phyloP scores from a whole-genome alignment of 2,888 invertebrate species.

The Agrochola lota region DNA sequence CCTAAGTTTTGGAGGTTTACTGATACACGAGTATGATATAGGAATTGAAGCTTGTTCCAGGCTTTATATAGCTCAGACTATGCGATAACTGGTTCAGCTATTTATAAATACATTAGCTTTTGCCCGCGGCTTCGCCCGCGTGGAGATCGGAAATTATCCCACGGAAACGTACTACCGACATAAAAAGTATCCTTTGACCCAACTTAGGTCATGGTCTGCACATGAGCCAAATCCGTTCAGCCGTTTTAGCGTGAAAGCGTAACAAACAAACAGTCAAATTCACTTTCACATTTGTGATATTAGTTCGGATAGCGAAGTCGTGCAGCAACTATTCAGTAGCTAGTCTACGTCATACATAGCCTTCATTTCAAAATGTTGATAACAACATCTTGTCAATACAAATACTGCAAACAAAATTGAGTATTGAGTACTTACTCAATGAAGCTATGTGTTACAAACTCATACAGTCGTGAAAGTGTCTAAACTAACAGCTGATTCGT shows the following conservation, averaged over 20 bases:
- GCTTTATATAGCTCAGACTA: not conserved
- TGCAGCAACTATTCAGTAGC: not conserved
- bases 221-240: too few relatives aligned
- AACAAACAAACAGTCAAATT: too few relatives aligned
- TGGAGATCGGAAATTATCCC: too few relatives aligned
- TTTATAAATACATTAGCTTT: not conserved
- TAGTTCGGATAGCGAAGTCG: not conserved
- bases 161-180: too few relatives aligned
- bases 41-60: not conserved
- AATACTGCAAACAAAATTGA: not conserved
- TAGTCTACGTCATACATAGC: not conserved
- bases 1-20: not conserved
- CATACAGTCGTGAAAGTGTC: slow-evolving; percentile 21
- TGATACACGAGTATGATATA: not conserved
- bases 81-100: not conserved
- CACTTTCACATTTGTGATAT: too few relatives aligned
- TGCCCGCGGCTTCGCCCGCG: too few relatives aligned
- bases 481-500: slow-evolving; percentile 1
- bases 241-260: too few relatives aligned
- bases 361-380: not conserved
- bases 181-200: too few relatives aligned
- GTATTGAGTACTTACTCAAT: not conserved
- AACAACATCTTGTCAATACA: not conserved
- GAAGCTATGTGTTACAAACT: not conserved
- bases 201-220: too few relatives aligned